A percentile compares a stretch with the other conserved stretches of the same genome.
Evolutionary conservation across 2,113 vertebrate genomes (phyloP).

Genomic region (Gadus macrocephalus): DNA sequence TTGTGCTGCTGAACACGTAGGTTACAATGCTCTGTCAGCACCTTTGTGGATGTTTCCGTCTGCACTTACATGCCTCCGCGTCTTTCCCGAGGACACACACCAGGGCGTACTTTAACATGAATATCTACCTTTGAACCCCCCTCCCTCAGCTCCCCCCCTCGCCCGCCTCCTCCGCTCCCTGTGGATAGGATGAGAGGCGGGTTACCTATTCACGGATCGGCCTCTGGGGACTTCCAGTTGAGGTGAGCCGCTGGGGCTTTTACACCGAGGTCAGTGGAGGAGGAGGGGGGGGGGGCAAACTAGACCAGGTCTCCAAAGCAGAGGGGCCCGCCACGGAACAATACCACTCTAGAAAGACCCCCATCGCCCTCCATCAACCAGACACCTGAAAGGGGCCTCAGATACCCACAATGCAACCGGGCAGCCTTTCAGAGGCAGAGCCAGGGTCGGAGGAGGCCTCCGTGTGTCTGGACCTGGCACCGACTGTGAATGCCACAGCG

Average conservation of each 20-base stretch:
- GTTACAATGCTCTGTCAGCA: slow-evolving; percentile 48
- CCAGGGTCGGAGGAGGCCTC: slow-evolving; percentile 35
- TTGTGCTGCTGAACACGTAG: slow-evolving; percentile 42
- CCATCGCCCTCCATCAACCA: slow-evolving; percentile 31
- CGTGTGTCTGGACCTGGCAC: slow-evolving; percentile 38
- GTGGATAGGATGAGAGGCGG: slow-evolving; percentile 9
- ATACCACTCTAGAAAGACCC: slow-evolving; percentile 14
- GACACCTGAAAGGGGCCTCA: slow-evolving; percentile 37
- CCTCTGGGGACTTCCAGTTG: background rate
- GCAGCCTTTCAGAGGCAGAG: slow-evolving; percentile 28
- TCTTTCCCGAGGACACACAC: slow-evolving; percentile 4
- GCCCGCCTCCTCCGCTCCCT: background rate
- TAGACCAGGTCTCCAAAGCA: background rate
- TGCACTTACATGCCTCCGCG: background rate
- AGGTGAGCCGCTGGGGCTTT: background rate
- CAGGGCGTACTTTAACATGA: slow-evolving; percentile 9
- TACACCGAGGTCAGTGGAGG: too few relatives aligned
- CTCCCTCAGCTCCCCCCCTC: background rate
- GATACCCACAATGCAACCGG: slow-evolving; percentile 24
- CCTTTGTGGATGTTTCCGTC: slow-evolving; percentile 20
- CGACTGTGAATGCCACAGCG: slow-evolving; percentile 30
- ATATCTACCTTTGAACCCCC: slow-evolving; percentile 1
- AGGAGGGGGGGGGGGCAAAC: too few relatives aligned
- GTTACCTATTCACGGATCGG: background rate
- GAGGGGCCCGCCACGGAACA: slow-evolving; percentile 14